Evolutionary conservation across 2,113 vertebrate genomes (phyloP), one percentile per base, ranked within the genome.

Genomic region (Trinectes maculatus): DNA sequence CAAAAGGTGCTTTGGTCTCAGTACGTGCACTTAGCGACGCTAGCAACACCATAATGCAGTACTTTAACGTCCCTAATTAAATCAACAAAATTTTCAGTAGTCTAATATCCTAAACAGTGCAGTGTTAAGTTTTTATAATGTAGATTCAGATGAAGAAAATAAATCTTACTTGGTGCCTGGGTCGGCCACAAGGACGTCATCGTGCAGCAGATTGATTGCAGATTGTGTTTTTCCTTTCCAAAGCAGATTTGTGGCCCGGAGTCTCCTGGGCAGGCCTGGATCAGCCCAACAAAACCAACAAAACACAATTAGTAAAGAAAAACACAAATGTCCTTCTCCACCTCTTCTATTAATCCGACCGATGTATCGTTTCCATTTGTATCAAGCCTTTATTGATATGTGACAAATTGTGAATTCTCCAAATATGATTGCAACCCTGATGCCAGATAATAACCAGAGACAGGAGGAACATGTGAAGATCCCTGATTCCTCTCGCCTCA

Each of bases 191-290:
- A 99, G 84, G 6, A 97, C 85, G 0, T 98, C 96, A 2, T 98
- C 96, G 29, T 93, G 93, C 25, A 99, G 91, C 31, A 98, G 92
- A 11, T 84, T 87, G 2, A 97, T 84, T 3, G 96, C 96, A 0
- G 95, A 91, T 58, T 95, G 91, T 0, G 95, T 98, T 60, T 72
- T 95, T 19, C 96, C 96, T 61, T 89, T 94, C 96, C 96, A 98
- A 8, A 96, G 91, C 65, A 98, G 91, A 1, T 85, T 95, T 29
- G 96, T 98, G 33, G 94, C 93, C 1, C 95, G 46, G 34, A 98
- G 93, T 70, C 94, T 90, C 47, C 97, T 89, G 51, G 96, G 95
- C 1, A 98, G 84, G n/a, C 96, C 96, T 97, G 75, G 9, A 75
- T 53, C 65, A 33, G 8, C 9, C 28, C 42, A 58, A 24, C 24